Evolutionary conservation across 2,113 vertebrate genomes (phyloP).

Genomic region (Trematomus loennbergii): DNA sequence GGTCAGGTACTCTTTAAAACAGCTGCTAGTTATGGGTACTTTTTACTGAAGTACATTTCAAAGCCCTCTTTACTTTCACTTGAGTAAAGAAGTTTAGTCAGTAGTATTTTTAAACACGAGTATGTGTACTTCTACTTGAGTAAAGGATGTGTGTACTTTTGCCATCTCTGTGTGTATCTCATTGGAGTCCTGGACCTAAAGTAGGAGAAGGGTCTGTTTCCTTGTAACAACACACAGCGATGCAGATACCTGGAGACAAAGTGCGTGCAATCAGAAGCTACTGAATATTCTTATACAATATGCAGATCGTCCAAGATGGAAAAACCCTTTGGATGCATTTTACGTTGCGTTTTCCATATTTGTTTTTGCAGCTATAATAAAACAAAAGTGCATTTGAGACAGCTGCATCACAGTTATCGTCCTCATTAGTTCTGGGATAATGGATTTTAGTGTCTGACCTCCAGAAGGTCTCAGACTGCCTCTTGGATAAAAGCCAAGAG

Average conservation of each 20-base stretch:
- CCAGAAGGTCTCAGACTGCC: not conserved
- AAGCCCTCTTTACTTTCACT: too few species aligned
- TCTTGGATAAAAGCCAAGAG: conserved; percentile 9
- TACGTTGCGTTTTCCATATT: not conserved
- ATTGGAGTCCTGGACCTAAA: not conserved
- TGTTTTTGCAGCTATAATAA: not conserved
- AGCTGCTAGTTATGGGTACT: too few species aligned
- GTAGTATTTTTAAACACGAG: too few species aligned
- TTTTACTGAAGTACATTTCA: too few species aligned
- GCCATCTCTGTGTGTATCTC: not conserved
- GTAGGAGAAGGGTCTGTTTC: not conserved
- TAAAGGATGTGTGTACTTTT: too few species aligned
- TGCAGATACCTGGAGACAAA: too few species aligned
- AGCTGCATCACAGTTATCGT: not conserved
- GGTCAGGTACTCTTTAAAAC: too few species aligned
- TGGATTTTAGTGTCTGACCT: conserved; percentile 26
- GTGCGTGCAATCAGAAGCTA: not conserved
- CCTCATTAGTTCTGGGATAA: conserved; percentile 1
- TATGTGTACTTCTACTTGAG: too few species aligned
- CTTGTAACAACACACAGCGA: not conserved
- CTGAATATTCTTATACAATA: too few species aligned
- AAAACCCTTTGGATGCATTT: not conserved
- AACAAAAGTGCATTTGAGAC: not conserved
- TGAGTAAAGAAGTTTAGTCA: too few species aligned
- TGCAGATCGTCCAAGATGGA: too few species aligned